phyloP scores from a whole-genome alignment of 64 coral and sea anemone genomes.

The Stichodactyla mertensii region DNA sequence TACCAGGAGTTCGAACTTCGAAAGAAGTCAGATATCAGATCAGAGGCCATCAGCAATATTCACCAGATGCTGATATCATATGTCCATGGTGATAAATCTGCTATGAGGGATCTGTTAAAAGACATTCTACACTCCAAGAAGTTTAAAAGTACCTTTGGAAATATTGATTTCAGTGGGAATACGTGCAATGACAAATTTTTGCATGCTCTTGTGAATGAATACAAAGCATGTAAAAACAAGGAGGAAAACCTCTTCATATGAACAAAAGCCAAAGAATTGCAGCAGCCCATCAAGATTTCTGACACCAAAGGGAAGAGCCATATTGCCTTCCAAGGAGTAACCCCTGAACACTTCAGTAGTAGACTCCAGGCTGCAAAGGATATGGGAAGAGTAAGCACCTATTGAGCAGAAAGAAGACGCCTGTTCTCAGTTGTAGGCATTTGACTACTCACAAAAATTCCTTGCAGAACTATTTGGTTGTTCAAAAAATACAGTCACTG shows the following conservation, averaged over 20 bases:
- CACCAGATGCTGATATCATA: not conserved
- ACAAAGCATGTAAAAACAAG: constrained; percentile 9
- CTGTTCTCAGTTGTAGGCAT: constrained; percentile 27
- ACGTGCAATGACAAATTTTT: not conserved
- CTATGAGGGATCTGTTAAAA: not conserved
- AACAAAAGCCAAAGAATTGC: not conserved
- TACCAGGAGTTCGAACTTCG: not conserved
- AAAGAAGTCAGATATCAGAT: not conserved
- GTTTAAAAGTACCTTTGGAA: not conserved
- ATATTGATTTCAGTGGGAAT: not conserved
- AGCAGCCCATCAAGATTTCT: constrained; percentile 10
- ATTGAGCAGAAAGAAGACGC: constrained; percentile 2
- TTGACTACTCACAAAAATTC: not conserved
- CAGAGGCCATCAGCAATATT: not conserved
- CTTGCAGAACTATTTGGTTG: constrained; percentile 8
- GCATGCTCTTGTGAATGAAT: constrained; percentile 17
- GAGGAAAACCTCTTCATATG: not conserved
- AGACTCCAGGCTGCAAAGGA: not conserved
- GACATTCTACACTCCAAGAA: not conserved
- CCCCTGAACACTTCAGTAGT: not conserved
- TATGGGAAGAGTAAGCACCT: not conserved
- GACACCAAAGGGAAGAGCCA: not conserved
- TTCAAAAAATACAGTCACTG: constrained; percentile 31
- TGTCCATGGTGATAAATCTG: constrained; percentile 7
- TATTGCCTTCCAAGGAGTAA: not conserved